Base-by-base conservation (phyloP, 2,888 invertebrate genomes). In the Palloptera scutellata region DNA sequence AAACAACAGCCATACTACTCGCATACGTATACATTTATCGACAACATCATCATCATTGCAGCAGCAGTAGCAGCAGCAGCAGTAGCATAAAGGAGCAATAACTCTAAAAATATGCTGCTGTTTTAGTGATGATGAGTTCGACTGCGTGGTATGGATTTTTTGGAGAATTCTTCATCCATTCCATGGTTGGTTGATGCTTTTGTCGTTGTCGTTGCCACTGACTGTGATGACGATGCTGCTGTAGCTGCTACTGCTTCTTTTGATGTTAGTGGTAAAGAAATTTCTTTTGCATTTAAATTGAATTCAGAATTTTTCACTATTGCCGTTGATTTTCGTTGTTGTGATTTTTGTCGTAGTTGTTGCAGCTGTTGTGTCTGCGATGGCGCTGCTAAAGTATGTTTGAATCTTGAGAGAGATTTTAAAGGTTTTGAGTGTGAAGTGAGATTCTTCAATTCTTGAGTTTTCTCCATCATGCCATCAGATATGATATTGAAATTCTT, bases 401-500 rank as follows among this genome's bases (percentile, higher is more conserved):
- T 59, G 59, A 51, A 58, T 41, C 51, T 58, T 42, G 60, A 61
- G 52, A 48, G 55, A 48, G 17, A 20, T 30, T 48, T 57, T 58
- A 58, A 19, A 52, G 45, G 1, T 48, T 17, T 48, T 45, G 17
- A n/a, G 10, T n/a, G n/a, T 43, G 42, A 13, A 15, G 19, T 30
- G 19, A 9, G 48, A 30, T 30, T 30, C 30, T 30, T 13, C 30
- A n/a, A 48, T 54, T 41, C 41, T 64, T 64, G 64, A 58, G 59
- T 61, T 52, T 64, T 57, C 52, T 64, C 43, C 55, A 54, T 68
- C 68, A 61, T 61, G 64, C 65, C 68, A 68, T 70, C 68, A 69
- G 64, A 66, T 64, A 67, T 45, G 63, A 61, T 64, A 66, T 69
- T 66, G 66, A 53, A 63, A 64, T 70, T 70, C 68, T 68, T 67